Evolutionary conservation across 2,888 invertebrate genomes (phyloP), one percentile per base, ranked within the genome.

Genomic region (Sycophila texana): DNA sequence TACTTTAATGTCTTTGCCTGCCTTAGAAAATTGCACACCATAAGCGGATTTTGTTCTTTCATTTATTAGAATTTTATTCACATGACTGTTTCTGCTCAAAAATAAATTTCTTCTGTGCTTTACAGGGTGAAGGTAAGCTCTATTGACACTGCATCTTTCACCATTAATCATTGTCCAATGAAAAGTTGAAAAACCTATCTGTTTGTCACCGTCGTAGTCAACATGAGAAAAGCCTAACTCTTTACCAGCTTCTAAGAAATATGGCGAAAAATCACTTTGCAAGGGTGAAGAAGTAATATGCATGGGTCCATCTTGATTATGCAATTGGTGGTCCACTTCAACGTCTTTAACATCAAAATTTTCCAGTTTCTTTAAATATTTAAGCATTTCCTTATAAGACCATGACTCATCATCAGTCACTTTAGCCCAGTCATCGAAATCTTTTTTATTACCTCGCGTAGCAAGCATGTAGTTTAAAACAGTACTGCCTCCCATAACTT

Each of bases 371-470:
- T 94, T 94, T 88, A 95, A 96, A 87, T 95, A 96, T 0, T 94
- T 94, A 20, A 95, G 87, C 0, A 96, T 94, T 26, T 95, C 93
- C 39, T 93, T 90, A 92, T 93, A 96, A 70, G 94, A 93, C 96
- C 96, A 96, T 0, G 95, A 95, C 0, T 92, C 89, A 87, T 95
- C 95, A 0, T 95, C 96, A 13, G 57, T 72, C 51, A 94, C 91
- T 0, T 92, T 92, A 49, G 95, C 96, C 98, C 98, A 98, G 22
- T 93, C 92, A 88, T 97, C 96, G 91, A 96, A 98, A 87, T 98
- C 97, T 83, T 94, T 93, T 83, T 93, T 93, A 86, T 97, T 97
- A 72, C 98, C 98, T 74, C 98, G 93, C 10, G 97, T 94, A 91
- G 98, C 98, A 53, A 97, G 93, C 97, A 98, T 97, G n/a, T 63